Evolutionary conservation across 2,888 invertebrate genomes (phyloP).

Genomic region (Athripsodes cinereus): DNA sequence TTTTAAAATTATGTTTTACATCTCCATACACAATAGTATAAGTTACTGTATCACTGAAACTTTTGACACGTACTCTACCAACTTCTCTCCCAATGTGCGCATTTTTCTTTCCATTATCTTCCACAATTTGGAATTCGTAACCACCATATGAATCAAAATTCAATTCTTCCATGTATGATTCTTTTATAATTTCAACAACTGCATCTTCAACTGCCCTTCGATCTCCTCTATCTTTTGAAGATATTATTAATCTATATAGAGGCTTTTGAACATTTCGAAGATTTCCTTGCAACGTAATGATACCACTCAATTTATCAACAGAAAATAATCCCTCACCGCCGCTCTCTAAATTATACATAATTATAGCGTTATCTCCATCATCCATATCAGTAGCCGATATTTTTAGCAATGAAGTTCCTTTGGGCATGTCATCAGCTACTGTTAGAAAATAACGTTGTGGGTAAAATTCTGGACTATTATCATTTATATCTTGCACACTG

Average conservation of each 20-base stretch:
- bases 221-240: constrained; percentile 77
- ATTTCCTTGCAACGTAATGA: constrained; percentile 62
- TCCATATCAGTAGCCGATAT: constrained; percentile 82
- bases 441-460: constrained; percentile 79
- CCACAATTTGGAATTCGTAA: constrained; percentile 76
- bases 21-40: constrained; percentile 82
- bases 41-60: constrained; percentile 58
- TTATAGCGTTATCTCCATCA: constrained; percentile 79
- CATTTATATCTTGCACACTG: constrained; percentile 80
- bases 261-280: constrained; percentile 60
- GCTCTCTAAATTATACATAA: constrained; percentile 71
- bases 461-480: constrained; percentile 89
- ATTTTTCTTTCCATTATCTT: constrained; percentile 66
- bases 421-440: constrained; percentile 60
- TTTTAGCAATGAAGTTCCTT: constrained; percentile 62
- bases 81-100: constrained; percentile 64
- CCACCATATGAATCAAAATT: constrained; percentile 71
- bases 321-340: constrained; percentile 76
- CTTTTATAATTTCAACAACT: constrained; percentile 71
- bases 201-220: constrained; percentile 68
- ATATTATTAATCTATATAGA: constrained; percentile 66
- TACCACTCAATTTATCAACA: constrained; percentile 72
- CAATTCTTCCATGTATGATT: constrained; percentile 63
- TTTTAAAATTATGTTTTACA: constrained; percentile 66
- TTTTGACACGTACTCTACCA: constrained; percentile 63